Percentiles rank a stretch among this genome's conserved stretches.
Evolutionary conservation across 1,140 invertebrate genomes (phyloP).

Genomic region (Euura saliciscinereae): DNA sequence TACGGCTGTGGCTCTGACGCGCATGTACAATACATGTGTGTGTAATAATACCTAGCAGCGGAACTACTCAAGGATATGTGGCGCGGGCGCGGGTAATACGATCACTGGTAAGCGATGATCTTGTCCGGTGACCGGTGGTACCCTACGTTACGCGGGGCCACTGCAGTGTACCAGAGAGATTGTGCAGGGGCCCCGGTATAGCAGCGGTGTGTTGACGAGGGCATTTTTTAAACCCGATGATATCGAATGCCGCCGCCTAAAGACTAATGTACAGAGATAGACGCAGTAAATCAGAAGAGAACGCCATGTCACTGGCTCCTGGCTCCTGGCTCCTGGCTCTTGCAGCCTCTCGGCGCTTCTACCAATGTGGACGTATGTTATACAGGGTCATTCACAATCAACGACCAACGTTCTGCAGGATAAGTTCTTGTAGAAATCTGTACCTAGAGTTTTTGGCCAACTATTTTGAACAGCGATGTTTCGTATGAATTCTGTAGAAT

Average conservation of each 20-base stretch:
- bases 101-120: neutral
- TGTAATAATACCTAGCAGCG: neutral
- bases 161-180: neutral
- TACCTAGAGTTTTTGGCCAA: too few relatives aligned
- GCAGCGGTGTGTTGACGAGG: constrained; percentile 41
- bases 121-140: constrained; percentile 27
- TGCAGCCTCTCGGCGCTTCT: too few relatives aligned
- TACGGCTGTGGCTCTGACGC: too few relatives aligned
- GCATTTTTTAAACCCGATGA: constrained; percentile 44
- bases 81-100: neutral
- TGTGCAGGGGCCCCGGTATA: constrained; percentile 37
- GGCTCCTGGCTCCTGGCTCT: neutral
- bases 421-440: too few relatives aligned
- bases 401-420: too few relatives aligned
- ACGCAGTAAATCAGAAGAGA: constrained; percentile 43
- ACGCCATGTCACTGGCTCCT: constrained; percentile 33
- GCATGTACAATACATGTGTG: neutral
- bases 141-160: constrained; percentile 6
- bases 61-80: neutral
- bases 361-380: too few relatives aligned
- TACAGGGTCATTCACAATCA: too few relatives aligned
- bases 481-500: too few relatives aligned
- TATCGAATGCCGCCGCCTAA: constrained; percentile 39
- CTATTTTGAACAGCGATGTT: too few relatives aligned
- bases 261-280: constrained; percentile 43